Percentiles rank a stretch among this genome's conserved stretches.
phyloP scores from a whole-genome alignment of 2,113 vertebrate genomes.

The Hippocampus abdominalis region DNA sequence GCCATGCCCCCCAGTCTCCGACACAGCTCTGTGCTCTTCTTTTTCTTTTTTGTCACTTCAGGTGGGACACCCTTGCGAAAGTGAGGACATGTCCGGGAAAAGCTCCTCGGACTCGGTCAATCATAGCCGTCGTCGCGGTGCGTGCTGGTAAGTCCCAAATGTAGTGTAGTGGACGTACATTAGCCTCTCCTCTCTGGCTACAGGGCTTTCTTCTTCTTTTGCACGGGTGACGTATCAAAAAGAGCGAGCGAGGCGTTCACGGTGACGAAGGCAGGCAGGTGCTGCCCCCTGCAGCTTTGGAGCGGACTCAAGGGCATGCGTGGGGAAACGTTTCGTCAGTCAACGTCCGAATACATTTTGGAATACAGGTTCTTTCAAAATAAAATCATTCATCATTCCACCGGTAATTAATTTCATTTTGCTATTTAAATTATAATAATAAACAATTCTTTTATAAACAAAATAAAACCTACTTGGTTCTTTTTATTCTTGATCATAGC shows the following conservation, averaged over 20 bases:
- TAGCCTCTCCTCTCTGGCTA: slow-evolving; percentile 6
- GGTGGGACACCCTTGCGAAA: slow-evolving; percentile 44
- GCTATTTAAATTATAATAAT: too few species aligned
- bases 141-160: slow-evolving; percentile 19
- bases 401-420: too few species aligned
- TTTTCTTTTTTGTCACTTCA: slow-evolving; percentile 1
- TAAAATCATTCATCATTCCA: too few species aligned
- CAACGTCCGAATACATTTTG: too few species aligned
- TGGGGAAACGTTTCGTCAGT: neutral
- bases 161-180: slow-evolving; percentile 23
- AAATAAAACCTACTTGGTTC: too few species aligned
- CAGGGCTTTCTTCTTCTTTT: slow-evolving; percentile 28
- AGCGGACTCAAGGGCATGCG: neutral
- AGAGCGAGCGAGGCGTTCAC: neutral
- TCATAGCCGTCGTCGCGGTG: slow-evolving; percentile 41
- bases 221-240: slow-evolving; percentile 13
- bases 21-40: slow-evolving; percentile 49
- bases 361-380: too few species aligned
- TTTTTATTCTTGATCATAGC: too few species aligned
- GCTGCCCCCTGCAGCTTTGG: neutral
- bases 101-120: slow-evolving; percentile 67
- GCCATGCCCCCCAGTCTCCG: slow-evolving; percentile 19
- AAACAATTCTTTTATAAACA: too few species aligned
- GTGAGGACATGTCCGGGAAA: slow-evolving; percentile 49
- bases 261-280: neutral